Conservation (phyloP, 2,797 vertebrate species). For the Ctenochaetus hawaiiensis region DNA sequence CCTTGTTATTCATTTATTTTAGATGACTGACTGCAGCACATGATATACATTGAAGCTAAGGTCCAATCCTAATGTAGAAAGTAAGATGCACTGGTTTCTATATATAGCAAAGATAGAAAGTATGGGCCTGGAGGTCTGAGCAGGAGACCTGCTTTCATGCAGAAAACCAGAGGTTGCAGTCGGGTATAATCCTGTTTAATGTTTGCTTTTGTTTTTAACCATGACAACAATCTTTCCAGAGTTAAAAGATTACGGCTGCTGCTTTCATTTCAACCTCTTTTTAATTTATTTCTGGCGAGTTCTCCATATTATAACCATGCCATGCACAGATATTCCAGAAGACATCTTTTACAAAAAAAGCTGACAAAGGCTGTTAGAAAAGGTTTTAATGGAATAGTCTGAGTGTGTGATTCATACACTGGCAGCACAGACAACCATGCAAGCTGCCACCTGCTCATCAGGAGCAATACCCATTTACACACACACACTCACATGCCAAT, state of each 20-base stretch:
- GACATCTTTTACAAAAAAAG: no score
- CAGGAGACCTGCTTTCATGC: not conserved
- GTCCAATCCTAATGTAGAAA: not conserved
- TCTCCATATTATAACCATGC: no score
- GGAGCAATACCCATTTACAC: no score
- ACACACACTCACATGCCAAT: no score
- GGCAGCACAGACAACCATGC: no score
- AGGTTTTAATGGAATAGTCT: no score
- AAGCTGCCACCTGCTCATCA: no score
- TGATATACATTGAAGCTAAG: not conserved
- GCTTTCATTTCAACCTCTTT: not conserved
- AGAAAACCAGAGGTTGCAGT: not conserved
- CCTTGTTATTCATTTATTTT: not conserved
- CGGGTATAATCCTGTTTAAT: not conserved
- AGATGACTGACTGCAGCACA: not conserved
- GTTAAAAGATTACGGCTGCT: not conserved
- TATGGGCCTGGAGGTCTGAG: not conserved
- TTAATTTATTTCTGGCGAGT: not conserved
- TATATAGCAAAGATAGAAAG: not conserved
- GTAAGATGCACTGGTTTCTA: not conserved
- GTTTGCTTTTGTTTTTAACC: not conserved
- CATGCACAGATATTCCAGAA: not conserved
- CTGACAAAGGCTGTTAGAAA: no score
- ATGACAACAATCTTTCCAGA: not conserved
- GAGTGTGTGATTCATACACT: no score